Evolutionary conservation across 2,113 vertebrate species (phyloP).

Genomic region (Sturnus vulgaris): DNA sequence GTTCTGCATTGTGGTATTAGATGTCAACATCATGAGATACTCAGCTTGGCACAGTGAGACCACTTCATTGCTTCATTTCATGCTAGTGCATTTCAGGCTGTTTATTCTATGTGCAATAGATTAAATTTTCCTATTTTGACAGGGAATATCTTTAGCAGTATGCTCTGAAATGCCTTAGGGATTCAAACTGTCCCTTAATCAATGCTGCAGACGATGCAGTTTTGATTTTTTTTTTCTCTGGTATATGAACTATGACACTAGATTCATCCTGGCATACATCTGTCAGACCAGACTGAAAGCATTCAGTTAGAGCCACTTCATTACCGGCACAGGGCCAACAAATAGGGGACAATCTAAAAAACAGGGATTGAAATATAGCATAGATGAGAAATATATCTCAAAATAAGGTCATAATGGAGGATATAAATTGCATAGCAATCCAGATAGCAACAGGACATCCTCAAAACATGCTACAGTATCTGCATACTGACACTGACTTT

Average conservation of each 20-base stretch:
- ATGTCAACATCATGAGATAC: background rate
- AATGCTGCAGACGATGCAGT: background rate
- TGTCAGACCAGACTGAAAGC: slow-evolving; percentile 1
- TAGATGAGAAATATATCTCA: background rate
- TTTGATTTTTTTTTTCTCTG: slow-evolving; percentile 6
- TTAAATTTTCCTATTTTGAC: background rate
- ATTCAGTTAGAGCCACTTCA: slow-evolving; percentile 12
- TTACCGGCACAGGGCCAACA: background rate
- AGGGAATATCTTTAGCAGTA: background rate
- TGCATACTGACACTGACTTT: background rate
- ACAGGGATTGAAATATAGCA: background rate
- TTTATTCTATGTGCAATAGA: background rate
- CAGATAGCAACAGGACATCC: background rate
- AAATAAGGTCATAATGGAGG: slow-evolving; percentile 21
- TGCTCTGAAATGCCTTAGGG: slow-evolving; percentile 4
- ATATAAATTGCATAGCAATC: background rate
- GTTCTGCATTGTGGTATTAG: background rate
- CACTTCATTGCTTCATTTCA: slow-evolving; percentile 9
- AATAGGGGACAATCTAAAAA: slow-evolving; percentile 10
- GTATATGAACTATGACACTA: background rate
- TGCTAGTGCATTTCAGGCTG: background rate
- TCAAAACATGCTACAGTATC: background rate
- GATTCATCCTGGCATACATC: slow-evolving; percentile 7
- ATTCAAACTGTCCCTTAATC: slow-evolving; percentile 46
- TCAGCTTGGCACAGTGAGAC: background rate